phyloP scores from a whole-genome alignment of 2,797 vertebrate species.

The Phalanger gymnotis region DNA sequence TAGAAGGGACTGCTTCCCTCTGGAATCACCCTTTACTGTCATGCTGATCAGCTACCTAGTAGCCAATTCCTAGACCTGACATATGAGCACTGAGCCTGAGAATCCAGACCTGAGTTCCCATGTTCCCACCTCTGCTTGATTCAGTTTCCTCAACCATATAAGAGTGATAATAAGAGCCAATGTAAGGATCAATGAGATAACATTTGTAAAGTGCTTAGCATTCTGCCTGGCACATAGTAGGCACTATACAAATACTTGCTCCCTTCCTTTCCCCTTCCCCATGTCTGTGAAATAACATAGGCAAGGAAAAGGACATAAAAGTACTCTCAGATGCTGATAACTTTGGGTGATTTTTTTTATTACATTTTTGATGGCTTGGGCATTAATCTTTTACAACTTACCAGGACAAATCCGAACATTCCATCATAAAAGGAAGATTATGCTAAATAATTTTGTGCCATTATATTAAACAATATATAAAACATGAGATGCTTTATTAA shows the following conservation, averaged over 20 bases:
- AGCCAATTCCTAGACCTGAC: background rate
- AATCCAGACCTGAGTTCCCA: slow-evolving; percentile 30
- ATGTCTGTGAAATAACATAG: background rate
- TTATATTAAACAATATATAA: slow-evolving; percentile 63
- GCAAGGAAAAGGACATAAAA: slow-evolving; percentile 39
- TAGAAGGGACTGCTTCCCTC: background rate
- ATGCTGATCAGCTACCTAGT: background rate
- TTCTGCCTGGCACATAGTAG: background rate
- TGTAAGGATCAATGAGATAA: background rate
- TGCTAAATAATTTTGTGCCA: slow-evolving; percentile 56
- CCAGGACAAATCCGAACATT: slow-evolving; percentile 52
- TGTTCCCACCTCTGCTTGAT: background rate
- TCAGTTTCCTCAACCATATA: background rate
- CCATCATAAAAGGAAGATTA: slow-evolving; percentile 50
- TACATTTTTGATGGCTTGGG: slow-evolving; percentile 44
- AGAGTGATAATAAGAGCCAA: background rate
- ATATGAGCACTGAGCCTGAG: background rate
- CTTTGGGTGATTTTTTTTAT: slow-evolving; percentile 39
- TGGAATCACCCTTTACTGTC: background rate
- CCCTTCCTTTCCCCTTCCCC: background rate
- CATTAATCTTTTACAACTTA: slow-evolving; percentile 65
- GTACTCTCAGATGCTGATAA: background rate
- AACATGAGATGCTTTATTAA: slow-evolving; percentile 70
- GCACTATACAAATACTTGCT: background rate
- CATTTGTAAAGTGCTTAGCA: background rate